These are phyloP conservation scores for Nansenia antarctica DNA, from an alignment of 2,113 vertebrate species.

Conservation along the genomic window DNA sequence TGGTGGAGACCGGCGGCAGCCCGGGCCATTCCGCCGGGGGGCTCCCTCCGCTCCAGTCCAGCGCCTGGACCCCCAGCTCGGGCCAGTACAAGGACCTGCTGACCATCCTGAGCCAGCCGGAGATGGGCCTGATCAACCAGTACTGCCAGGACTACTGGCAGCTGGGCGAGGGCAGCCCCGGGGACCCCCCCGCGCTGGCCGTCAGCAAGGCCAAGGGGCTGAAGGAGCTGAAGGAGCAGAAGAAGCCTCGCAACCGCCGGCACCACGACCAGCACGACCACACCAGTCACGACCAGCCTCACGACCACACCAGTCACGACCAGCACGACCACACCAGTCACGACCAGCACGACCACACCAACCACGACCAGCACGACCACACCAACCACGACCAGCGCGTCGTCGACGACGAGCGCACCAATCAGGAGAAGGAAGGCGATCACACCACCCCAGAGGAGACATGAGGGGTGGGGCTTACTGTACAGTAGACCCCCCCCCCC, in stretches of 20 bases:
- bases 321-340: too few relatives aligned
- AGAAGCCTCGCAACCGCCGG: constrained; percentile 94
- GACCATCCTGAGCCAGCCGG: constrained; percentile 93
- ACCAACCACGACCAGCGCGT: constrained; percentile 94
- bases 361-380: too few relatives aligned
- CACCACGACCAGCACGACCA: too few relatives aligned
- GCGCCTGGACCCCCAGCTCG: constrained; percentile 77
- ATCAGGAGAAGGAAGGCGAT: constrained; percentile 38
- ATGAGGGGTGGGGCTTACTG: constrained; percentile 75
- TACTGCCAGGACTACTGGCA: constrained; percentile 99
- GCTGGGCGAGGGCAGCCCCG: constrained; percentile 76
- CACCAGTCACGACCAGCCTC: too few relatives aligned
- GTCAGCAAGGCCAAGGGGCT: constrained; percentile 73
- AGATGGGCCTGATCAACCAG: constrained; percentile 97
- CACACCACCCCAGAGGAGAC: constrained; percentile 82
- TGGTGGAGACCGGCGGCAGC: constrained; percentile 80
- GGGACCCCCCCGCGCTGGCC: constrained; percentile 71
- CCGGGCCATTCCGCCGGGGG: too few relatives aligned
- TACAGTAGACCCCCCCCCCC: not conserved
- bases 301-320: too few relatives aligned
- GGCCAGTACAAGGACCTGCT: constrained; percentile 93
- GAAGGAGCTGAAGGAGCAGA: constrained; percentile 92
- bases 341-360: too few relatives aligned
- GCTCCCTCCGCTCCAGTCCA: constrained; percentile 71
- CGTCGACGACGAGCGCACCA: not conserved